These are phyloP conservation scores for Electrophaes corylata DNA, from an alignment of 2,888 invertebrate genomes.

Conservation along the genomic window DNA sequence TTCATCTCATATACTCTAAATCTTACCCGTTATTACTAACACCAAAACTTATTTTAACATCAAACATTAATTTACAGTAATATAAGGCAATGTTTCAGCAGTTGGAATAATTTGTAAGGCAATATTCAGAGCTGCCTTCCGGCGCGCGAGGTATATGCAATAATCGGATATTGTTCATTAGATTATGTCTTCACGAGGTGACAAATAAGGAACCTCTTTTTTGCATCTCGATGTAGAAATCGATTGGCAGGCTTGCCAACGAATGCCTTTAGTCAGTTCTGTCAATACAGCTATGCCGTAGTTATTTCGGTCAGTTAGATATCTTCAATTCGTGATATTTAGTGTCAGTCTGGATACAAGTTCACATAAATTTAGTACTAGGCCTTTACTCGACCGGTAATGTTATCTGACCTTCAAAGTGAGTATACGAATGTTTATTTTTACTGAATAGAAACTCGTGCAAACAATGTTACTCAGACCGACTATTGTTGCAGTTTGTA, in stretches of 20 bases:
- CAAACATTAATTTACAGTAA: slow-evolving; percentile 6
- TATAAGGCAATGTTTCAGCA: slow-evolving; percentile 13
- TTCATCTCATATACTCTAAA: neutral
- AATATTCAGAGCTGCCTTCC: slow-evolving; percentile 1
- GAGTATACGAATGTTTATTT: neutral
- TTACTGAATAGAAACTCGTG: neutral
- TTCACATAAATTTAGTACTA: neutral
- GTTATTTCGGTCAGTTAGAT: neutral
- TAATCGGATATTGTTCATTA: neutral
- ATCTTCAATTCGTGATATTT: neutral
- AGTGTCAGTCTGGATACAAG: neutral
- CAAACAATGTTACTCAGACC: neutral
- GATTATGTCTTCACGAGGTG: neutral
- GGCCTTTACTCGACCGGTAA: neutral
- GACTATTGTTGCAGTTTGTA: neutral
- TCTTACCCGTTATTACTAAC: slow-evolving; percentile 2
- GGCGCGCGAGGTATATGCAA: slow-evolving; percentile 17
- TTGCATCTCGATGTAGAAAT: neutral
- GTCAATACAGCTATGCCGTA: neutral
- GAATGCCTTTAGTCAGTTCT: neutral
- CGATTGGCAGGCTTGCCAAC: neutral
- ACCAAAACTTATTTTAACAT: neutral
- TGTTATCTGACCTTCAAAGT: neutral
- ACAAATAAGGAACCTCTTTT: neutral
- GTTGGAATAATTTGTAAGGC: slow-evolving; percentile 12